Evolutionary conservation across 2,888 invertebrate species (phyloP), one percentile per base, ranked within the genome.

Genomic region (Tipula unca): DNA sequence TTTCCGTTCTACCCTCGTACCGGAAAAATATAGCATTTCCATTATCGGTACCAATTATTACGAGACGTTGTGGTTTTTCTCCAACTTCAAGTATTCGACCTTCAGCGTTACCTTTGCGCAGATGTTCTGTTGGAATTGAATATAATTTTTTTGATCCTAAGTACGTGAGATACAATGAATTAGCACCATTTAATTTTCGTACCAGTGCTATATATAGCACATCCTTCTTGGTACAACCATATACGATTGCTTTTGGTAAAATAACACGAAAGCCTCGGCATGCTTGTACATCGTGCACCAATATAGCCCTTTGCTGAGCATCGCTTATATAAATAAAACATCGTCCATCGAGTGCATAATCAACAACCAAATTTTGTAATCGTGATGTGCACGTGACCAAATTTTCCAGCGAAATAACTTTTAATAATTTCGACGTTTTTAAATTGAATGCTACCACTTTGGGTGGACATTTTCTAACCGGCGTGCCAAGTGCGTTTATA

Each of bases 281-380:
- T 1, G 92, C 92, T 10, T 92, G 91, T 2, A 94, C 92, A 88
- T 95, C 94, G 88, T 94, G 94, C 0, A 95, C 94, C 8, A 95
- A 91, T 85, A 95, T 93, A 14, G 94, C 92, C 8, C 95, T 92
- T 69, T 93, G 93, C 0, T 94, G 93, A 0, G 95, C 95, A 89
- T 96, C 96, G 69, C 94, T 93, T 20, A 94, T 91, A 88, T 94
- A 90, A 87, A 94, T 91, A 88, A 92, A 94, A 32, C 93, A 92
- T 84, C 92, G 92, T 3, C 93, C 94, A 86, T 93, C 93, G 13
- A 92, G 88, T 0, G 92, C 92, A 88, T 95, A 94, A 87, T 96
- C 95, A 2, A 94, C 93, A 0, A 92, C 93, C 82, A 96, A 89
- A 88, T 95, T 94, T 89, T 96, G 96, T 29, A 95, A 91, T 14